These are phyloP conservation scores for Tachycineta bicolor DNA, from an alignment of 2,113 vertebrate species.

Conservation along the genomic window DNA sequence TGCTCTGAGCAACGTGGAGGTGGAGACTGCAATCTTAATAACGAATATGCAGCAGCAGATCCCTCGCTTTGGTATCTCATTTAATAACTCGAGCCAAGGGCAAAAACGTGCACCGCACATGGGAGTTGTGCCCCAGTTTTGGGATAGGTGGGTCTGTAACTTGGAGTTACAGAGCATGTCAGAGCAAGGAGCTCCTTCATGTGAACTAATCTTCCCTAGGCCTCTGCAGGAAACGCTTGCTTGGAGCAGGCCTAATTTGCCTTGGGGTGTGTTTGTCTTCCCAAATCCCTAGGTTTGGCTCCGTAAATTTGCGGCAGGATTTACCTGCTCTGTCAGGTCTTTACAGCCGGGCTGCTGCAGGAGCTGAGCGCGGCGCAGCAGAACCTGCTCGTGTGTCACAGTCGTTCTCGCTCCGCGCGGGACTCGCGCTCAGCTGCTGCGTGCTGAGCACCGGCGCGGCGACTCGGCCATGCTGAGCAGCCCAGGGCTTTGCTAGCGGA, in stretches of 20 bases:
- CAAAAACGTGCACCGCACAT: neutral
- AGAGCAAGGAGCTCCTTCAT: neutral
- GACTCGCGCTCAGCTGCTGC: rapidly evolving
- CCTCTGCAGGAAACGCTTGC: neutral
- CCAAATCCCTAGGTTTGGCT: neutral
- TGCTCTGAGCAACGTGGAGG: neutral
- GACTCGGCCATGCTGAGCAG: neutral
- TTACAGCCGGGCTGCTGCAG: neutral
- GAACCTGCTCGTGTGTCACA: neutral
- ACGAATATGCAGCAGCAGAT: neutral
- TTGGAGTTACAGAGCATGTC: neutral
- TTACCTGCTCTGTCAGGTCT: conserved; percentile 19
- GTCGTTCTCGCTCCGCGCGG: rapidly evolving
- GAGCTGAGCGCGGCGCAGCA: rapidly evolving
- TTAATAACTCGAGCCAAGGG: neutral
- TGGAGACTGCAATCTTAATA: neutral
- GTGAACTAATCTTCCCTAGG: neutral
- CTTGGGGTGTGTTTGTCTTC: neutral
- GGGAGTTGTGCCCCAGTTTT: neutral
- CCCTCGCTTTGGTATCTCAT: neutral
- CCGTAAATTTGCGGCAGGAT: neutral
- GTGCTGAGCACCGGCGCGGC: neutral
- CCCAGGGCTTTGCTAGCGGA: neutral
- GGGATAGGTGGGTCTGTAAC: neutral
- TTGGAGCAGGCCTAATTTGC: neutral